phyloP scores from a whole-genome alignment of 2,113 vertebrate species.

The Cavia porcellus region DNA sequence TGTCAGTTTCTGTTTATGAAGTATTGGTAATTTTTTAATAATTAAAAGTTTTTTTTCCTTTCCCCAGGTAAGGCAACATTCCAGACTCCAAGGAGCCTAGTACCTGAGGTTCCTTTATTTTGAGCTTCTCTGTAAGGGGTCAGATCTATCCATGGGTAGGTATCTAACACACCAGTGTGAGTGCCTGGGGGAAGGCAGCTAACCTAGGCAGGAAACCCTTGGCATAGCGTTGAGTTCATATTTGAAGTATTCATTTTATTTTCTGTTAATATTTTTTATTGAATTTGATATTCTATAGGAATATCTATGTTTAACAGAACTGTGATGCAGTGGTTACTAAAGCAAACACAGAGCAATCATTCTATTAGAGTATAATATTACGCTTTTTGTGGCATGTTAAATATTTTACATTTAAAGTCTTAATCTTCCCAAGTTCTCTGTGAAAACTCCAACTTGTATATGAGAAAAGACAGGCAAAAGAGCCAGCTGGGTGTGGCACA shows the following conservation, averaged over 20 bases:
- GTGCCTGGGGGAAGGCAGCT: not conserved
- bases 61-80: not conserved
- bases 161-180: not conserved
- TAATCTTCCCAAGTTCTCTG: not conserved
- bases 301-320: not conserved
- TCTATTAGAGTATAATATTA: not conserved
- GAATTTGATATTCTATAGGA: not conserved
- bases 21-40: not conserved
- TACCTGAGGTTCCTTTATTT: not conserved
- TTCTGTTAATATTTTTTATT: not conserved
- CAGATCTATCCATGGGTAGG: not conserved
- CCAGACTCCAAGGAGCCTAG: not conserved
- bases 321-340: not conserved
- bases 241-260: not conserved
- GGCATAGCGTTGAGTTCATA: not conserved
- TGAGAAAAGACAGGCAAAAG: not conserved
- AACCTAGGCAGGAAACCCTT: not conserved
- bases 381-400: not conserved
- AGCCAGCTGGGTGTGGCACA: not conserved
- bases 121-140: not conserved
- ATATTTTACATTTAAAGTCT: not conserved
- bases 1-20: slow-evolving; percentile 35
- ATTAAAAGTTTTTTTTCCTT: slow-evolving; percentile 6
- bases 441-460: not conserved
- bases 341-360: not conserved